A percentile compares a stretch with the other conserved stretches of the same genome.
Conservation (phyloP, 2,888 invertebrate species). For the Syritta pipiens region DNA sequence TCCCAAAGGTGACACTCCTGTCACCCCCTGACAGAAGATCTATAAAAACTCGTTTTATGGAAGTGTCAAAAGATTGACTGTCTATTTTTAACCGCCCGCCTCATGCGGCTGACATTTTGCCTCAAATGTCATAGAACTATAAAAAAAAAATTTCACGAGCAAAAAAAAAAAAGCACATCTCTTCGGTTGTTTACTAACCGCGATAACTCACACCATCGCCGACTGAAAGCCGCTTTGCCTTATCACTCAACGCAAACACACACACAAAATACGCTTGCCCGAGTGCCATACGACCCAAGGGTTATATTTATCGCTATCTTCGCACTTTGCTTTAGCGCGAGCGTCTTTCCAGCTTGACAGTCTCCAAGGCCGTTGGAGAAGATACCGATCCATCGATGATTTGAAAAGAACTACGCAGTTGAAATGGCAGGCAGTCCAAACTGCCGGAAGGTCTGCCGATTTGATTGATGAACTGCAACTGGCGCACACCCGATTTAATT, state of each 20-base stretch:
- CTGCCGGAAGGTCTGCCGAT: neutral
- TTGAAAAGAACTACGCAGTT: too few relatives aligned
- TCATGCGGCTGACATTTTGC: neutral
- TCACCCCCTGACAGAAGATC: too few relatives aligned
- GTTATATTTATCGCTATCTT: neutral
- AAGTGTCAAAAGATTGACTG: too few relatives aligned
- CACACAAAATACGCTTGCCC: neutral
- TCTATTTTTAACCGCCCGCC: too few relatives aligned
- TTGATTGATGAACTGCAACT: conserved; percentile 20
- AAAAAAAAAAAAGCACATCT: neutral
- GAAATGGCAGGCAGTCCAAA: too few relatives aligned
- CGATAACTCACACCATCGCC: neutral
- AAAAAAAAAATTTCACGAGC: conserved; percentile 4
- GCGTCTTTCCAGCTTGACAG: too few relatives aligned
- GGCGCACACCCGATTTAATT: neutral
- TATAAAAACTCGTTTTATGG: too few relatives aligned
- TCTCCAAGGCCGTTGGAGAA: too few relatives aligned
- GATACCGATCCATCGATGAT: too few relatives aligned
- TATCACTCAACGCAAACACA: neutral
- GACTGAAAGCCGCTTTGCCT: too few relatives aligned
- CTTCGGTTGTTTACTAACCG: too few relatives aligned
- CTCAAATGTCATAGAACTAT: neutral
- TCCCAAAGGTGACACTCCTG: too few relatives aligned
- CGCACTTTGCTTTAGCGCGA: neutral
- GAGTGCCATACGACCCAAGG: neutral